A percentile compares a stretch with the other conserved stretches of the same genome.
Conservation (phyloP, 2,113 vertebrate species). For the Protobothrops flavoviridis region DNA sequence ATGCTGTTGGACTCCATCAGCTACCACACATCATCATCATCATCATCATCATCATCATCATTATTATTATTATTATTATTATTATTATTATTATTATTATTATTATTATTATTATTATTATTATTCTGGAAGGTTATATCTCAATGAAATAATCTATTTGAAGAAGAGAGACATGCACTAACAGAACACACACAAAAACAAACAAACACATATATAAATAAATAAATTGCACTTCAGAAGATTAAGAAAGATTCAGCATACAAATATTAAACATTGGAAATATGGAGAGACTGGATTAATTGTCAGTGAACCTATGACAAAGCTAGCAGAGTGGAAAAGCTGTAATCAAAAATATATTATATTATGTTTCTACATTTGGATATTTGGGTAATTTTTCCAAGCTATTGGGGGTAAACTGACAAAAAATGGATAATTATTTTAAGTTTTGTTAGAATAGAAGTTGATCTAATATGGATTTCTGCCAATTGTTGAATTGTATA, state of each 20-base stretch:
- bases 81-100: too few relatives aligned
- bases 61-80: rapidly evolving
- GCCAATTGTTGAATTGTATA: not conserved
- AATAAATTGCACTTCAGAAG: not conserved
- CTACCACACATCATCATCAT: too few relatives aligned
- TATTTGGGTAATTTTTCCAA: not conserved
- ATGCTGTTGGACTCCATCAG: too few relatives aligned
- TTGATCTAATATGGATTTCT: not conserved
- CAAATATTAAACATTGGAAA: not conserved
- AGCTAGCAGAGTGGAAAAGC: not conserved
- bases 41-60: too few relatives aligned
- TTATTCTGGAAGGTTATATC: too few relatives aligned
- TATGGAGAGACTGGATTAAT: not conserved
- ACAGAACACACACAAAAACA: too few relatives aligned
- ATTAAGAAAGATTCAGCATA: not conserved
- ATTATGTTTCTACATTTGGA: not conserved
- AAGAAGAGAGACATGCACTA: too few relatives aligned
- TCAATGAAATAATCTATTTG: too few relatives aligned
- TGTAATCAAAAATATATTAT: not conserved
- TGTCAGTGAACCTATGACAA: not conserved
- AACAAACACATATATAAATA: not conserved
- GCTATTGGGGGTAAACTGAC: not conserved
- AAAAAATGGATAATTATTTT: not conserved
- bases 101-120: too few relatives aligned
- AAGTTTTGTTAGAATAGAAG: not conserved